Conservation (phyloP, 2,113 vertebrate species). For the Epinephelus moara region DNA sequence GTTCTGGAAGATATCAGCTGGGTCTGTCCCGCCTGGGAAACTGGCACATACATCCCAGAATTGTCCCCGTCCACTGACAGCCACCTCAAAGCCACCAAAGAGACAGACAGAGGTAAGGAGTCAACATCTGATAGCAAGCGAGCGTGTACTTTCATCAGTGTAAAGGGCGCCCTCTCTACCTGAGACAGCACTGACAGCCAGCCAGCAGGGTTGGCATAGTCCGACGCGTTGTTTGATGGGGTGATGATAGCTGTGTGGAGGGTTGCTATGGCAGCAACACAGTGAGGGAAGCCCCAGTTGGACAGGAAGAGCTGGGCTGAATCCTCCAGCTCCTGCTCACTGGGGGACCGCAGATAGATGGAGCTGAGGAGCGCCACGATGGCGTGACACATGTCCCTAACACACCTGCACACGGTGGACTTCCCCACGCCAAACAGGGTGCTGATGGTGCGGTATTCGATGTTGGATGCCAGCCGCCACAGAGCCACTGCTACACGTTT, state of each 20-base stretch:
- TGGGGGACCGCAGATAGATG: slow-evolving; percentile 75
- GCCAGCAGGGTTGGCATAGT: slow-evolving; percentile 85
- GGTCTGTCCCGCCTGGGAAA: slow-evolving; percentile 84
- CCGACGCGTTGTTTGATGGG: slow-evolving; percentile 79
- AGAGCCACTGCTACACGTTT: slow-evolving; percentile 86
- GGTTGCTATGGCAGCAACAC: slow-evolving; percentile 80
- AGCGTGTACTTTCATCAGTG: neutral
- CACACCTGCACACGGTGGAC: slow-evolving; percentile 85
- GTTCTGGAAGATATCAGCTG: slow-evolving; percentile 83
- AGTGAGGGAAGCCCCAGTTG: slow-evolving; percentile 84
- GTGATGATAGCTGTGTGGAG: slow-evolving; percentile 87
- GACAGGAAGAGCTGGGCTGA: slow-evolving; percentile 75
- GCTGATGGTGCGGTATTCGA: slow-evolving; percentile 86
- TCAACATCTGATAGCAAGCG: neutral
- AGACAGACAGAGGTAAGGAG: neutral
- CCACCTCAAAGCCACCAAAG: slow-evolving; percentile 72
- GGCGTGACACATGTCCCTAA: slow-evolving; percentile 86
- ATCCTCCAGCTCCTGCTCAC: slow-evolving; percentile 78
- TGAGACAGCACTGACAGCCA: slow-evolving; percentile 85
- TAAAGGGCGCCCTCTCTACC: slow-evolving; percentile 39
- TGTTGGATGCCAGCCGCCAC: slow-evolving; percentile 85
- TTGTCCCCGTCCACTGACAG: slow-evolving; percentile 78
- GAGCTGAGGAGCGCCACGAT: slow-evolving; percentile 83
- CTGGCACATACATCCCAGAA: slow-evolving; percentile 87
- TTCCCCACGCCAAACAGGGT: slow-evolving; percentile 84